Evolutionary conservation across 1,140 invertebrate species (phyloP).

Genomic region (Hyles vespertilio): DNA sequence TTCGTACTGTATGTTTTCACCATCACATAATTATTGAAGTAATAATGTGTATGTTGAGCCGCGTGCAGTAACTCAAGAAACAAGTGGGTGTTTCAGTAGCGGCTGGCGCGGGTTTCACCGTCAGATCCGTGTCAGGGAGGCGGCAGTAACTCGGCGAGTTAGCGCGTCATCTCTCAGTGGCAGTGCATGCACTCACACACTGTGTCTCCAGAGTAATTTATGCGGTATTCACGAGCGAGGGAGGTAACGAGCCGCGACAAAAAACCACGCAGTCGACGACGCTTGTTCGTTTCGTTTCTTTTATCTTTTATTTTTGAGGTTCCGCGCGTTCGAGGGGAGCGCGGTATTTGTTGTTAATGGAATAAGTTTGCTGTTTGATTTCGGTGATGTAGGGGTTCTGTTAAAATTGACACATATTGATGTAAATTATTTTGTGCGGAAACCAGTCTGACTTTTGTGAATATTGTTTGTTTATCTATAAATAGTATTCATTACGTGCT

Average conservation of each 20-base stretch:
- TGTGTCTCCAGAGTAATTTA: slow-evolving; percentile 34
- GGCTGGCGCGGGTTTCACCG: no score
- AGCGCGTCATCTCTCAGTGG: slow-evolving; percentile 10
- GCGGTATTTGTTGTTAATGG: not conserved
- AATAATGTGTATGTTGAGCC: no score
- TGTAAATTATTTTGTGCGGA: no score
- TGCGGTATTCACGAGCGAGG: slow-evolving; percentile 36
- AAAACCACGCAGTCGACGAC: slow-evolving; percentile 31
- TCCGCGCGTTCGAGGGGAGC: slow-evolving; percentile 7
- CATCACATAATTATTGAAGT: no score
- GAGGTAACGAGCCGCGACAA: slow-evolving; percentile 53
- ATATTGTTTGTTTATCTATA: no score
- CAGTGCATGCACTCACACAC: slow-evolving; percentile 9
- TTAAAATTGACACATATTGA: no score
- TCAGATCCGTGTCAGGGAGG: slow-evolving; percentile 1
- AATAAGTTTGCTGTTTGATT: no score
- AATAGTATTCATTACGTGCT: no score
- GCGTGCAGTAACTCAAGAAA: not conserved
- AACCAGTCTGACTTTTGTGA: not conserved
- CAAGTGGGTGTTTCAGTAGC: not conserved
- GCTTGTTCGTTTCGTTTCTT: slow-evolving; percentile 31
- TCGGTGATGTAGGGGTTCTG: no score
- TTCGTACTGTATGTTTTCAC: no score
- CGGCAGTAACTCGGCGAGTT: slow-evolving; percentile 8
- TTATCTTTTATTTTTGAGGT: slow-evolving; percentile 26